Conservation (phyloP, 2,113 vertebrate genomes). For the Zosterops hypoxanthus region DNA sequence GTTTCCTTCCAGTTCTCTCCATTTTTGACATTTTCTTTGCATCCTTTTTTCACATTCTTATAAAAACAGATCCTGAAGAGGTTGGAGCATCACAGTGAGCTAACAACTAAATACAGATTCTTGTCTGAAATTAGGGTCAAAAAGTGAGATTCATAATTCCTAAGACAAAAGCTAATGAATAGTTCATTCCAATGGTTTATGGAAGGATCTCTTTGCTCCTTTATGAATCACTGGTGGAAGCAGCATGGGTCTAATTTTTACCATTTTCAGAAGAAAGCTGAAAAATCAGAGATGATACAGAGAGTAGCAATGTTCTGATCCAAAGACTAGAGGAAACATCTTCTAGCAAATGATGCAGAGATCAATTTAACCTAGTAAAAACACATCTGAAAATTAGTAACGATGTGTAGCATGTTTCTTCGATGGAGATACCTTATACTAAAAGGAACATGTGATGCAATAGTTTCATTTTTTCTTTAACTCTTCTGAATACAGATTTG, state of each 20-base stretch:
- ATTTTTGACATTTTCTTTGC: neutral
- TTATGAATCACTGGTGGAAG: neutral
- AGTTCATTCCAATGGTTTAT: neutral
- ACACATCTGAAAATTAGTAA: neutral
- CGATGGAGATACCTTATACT: neutral
- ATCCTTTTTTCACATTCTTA: neutral
- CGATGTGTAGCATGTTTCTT: neutral
- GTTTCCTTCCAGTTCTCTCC: neutral
- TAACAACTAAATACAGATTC: neutral
- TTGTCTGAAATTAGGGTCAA: neutral
- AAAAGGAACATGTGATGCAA: neutral
- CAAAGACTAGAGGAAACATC: neutral
- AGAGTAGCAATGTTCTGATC: neutral
- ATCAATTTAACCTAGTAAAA: neutral
- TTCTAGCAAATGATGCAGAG: neutral
- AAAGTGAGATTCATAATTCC: neutral
- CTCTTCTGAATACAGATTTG: neutral
- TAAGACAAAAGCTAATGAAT: neutral
- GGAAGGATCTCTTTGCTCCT: neutral
- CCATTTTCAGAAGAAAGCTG: neutral
- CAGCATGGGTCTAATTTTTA: neutral
- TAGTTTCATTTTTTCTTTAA: neutral
- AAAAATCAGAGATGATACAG: neutral
- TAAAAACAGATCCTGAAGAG: neutral
- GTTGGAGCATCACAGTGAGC: neutral